Evolutionary conservation across 2,113 vertebrate genomes (phyloP), one percentile per base, ranked within the genome.

Genomic region (Campylomormyrus numenius): DNA sequence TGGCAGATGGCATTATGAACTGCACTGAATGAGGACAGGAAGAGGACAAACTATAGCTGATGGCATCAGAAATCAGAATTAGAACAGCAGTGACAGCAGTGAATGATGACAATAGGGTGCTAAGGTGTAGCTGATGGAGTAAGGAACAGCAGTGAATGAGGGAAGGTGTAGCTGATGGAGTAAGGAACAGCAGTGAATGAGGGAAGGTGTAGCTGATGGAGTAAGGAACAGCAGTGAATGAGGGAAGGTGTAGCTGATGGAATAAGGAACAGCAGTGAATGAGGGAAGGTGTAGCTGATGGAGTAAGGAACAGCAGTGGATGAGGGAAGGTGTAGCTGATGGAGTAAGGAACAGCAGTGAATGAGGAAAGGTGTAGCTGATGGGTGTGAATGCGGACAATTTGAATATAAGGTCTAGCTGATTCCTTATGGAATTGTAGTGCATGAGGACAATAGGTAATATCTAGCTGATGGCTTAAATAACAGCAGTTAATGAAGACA

Each of bases 371-470:
- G 52, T 53, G 17, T 19, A 53, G 5, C 52, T 53, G 52, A 53
- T 53, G 52, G 52, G 3, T 1, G 1, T 53, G 52, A 53, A 21
- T 58, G 56, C 1, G 21, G 56, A 58, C 21, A 58, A 58, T 58
- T n/a, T 58, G 21, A 58, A 58, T 7, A 7, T 58, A 58, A 24
- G 19, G 77, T 83, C 10, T 83, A 83, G 39, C 77, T 83, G 70
- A 77, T 39, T 27, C 10, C 13, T 35, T 58, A 58, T 8, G 7
- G 77, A 52, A 50, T 46, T 24, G 83, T 13, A 52, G 24, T 86
- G 85, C 13, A 39, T 87, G n/a, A 53, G 85, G 49, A 87, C n/a
- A 50, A 87, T 53, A 53, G 85, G 85, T 87, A 53, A 56, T 49
- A 49, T 87, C 24, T 56, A 52, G 31, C 27, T 56, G 10, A 87